Base-by-base conservation (phyloP, 2,888 invertebrate species). In the Branchipolynoe longqiensis region DNA sequence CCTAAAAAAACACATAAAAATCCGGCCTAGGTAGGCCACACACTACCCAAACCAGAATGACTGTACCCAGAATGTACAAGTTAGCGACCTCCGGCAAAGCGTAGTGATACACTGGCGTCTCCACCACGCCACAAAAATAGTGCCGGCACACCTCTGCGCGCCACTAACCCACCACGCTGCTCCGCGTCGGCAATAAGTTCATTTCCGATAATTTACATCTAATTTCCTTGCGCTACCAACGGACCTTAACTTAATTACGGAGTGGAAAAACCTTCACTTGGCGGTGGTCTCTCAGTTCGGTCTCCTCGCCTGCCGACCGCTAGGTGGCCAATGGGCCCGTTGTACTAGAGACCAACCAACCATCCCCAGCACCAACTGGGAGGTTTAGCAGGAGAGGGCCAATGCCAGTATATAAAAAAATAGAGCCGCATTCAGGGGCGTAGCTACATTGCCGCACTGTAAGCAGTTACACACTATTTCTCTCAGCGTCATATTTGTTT, bases 131-230 rank as follows among this genome's bases (percentile, higher is more conserved):
- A 25, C 8, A 12, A 62, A 62, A 22, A 62, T 62, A 62, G 62
- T 62, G 12, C 62, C 62, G 28, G 62, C 25, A 8, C 28, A 6
- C 28, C n/a, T n/a, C n/a, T n/a, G 62, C 6, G 6, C 48, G 18
- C 48, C 18, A 18, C 48, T 48, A 48, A 48, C 48, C 48, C 8
- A 48, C 8, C n/a, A n/a, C n/a, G 28, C 12, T 25, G 6, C 41
- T 28, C 41, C 78, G 78, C 78, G 78, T 14, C 78, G 48, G 48
- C 48, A 78, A 78, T 78, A 78, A 78, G 78, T 78, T 78, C 78
- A 78, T 78, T 78, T 78, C 78, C 78, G 78, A 78, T 78, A 78
- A 78, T 78, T 78, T 78, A 78, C 78, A 78, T 78, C 48, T 78
- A 78, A 78, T 78, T 78, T 78, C 78, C 78, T 25, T 28, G 28